Evolutionary conservation across 35 echinoderm and acorn worm species (phyloP), one percentile per base, ranked within the genome.

Genomic region (Anneissia japonica): DNA sequence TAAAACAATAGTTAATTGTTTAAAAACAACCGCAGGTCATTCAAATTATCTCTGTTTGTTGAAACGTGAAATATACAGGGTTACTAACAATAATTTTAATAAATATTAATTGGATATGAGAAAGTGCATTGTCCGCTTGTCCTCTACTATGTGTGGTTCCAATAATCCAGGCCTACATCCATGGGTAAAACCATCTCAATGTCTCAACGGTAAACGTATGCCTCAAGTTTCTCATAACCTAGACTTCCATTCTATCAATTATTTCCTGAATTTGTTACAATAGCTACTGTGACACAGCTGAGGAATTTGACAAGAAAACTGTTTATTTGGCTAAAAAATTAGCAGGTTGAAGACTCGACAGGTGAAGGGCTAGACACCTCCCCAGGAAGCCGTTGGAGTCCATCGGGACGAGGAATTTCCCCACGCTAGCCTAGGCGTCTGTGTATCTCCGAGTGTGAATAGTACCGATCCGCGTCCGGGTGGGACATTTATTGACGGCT

Each of bases 321-420:
- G 51, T 64, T 64, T 64, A 64, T 64, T 64, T 64, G 51, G 51
- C 51, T 64, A 64, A 64, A 64, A 64, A 64, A 64, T 64, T 64
- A 64, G 51, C 51, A 64, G 26, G 51, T 64, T 64, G 10, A 26
- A 23, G 10, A 64, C 7, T 3, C 51, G 5, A 64, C 51, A 64
- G 51, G 51, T 64, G 51, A 64, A 6, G 21, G 51, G 9, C 51
- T 64, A 64, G 51, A 64, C 51, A 64, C 1, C 51, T 9, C 7
- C 51, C 5, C 19, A 64, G 51, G 51, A 26, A 64, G 5, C 51
- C 51, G 40, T 23, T 23, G 5, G 51, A 64, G 5, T 64, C 51
- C 51, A 26, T 64, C 26, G 51, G 51, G 51, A 64, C 51, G 51
- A 64, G 51, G 51, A 12, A 64, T 64, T 64, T 64, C 51, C 51